Evolutionary conservation across 2,113 vertebrate species (phyloP).

Genomic region (Microtus richardsoni): DNA sequence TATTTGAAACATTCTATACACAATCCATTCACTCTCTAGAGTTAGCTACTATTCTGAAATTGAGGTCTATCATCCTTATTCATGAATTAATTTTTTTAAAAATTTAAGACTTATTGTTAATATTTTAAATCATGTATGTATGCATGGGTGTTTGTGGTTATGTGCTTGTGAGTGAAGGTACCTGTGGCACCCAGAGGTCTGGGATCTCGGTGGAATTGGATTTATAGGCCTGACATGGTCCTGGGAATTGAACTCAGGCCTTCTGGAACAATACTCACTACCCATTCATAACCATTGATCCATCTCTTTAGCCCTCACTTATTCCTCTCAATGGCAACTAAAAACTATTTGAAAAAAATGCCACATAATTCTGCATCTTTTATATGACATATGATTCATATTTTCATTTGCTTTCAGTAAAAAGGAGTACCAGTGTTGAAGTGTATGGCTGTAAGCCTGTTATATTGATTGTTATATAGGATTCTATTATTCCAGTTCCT

Average conservation of each 20-base stretch:
- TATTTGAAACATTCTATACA: neutral
- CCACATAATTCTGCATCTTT: constrained; percentile 26
- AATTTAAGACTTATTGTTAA: neutral
- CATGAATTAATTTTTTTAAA: neutral
- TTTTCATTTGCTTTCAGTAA: neutral
- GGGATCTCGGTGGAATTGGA: neutral
- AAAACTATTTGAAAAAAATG: neutral
- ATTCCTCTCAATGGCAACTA: neutral
- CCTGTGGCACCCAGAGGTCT: too few relatives aligned
- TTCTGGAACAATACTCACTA: neutral
- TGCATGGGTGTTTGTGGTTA: neutral
- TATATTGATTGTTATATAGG: neutral
- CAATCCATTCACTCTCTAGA: neutral
- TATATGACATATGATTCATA: constrained; percentile 23
- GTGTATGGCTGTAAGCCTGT: neutral
- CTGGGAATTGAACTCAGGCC: neutral
- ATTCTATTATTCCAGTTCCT: neutral
- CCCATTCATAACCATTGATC: too few relatives aligned
- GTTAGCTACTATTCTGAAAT: neutral
- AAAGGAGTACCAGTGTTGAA: neutral
- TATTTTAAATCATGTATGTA: neutral
- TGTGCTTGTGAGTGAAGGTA: neutral
- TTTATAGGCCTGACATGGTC: neutral
- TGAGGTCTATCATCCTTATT: neutral
- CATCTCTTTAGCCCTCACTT: neutral